phyloP scores from a whole-genome alignment of 2,888 invertebrate genomes.

The Caradrina clavipalpis region DNA sequence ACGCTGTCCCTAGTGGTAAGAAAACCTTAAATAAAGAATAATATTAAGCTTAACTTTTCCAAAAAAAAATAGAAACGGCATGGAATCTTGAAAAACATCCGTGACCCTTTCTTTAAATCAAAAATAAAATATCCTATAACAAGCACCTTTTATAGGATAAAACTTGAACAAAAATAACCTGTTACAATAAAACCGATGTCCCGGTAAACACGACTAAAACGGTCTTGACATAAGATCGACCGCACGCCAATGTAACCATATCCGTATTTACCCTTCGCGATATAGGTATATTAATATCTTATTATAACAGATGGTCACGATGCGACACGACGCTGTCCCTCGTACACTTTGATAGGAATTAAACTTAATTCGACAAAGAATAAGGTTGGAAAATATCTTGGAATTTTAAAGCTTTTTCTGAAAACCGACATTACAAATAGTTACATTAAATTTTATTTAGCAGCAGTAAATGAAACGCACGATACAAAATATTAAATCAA shows the following conservation, averaged over 20 bases:
- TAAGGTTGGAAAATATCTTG: conserved; percentile 9
- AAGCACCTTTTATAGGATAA: conserved; percentile 12
- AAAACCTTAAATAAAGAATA: background rate
- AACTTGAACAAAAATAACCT: conserved; percentile 15
- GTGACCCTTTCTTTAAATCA: background rate
- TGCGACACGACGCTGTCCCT: conserved; percentile 6
- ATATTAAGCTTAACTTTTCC: background rate
- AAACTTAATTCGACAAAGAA: conserved; percentile 8
- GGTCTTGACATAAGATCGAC: conserved; percentile 41
- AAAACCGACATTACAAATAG: background rate
- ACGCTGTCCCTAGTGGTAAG: background rate
- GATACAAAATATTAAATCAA: too few species aligned
- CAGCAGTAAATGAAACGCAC: too few species aligned
- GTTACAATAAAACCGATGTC: conserved; percentile 27
- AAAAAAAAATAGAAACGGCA: background rate
- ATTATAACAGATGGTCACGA: conserved; percentile 53
- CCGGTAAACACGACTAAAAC: conserved; percentile 25
- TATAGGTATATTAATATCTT: conserved; percentile 23
- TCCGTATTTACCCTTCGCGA: conserved; percentile 45
- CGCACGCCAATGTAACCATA: conserved; percentile 46
- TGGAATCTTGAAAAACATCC: background rate
- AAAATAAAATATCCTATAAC: background rate
- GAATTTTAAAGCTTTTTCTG: background rate
- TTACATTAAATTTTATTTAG: too few species aligned
- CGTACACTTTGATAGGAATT: background rate